A percentile compares a stretch with the other conserved stretches of the same genome.
phyloP scores from a whole-genome alignment of 2,888 invertebrate genomes.

The Entomobrya multifasciata region DNA sequence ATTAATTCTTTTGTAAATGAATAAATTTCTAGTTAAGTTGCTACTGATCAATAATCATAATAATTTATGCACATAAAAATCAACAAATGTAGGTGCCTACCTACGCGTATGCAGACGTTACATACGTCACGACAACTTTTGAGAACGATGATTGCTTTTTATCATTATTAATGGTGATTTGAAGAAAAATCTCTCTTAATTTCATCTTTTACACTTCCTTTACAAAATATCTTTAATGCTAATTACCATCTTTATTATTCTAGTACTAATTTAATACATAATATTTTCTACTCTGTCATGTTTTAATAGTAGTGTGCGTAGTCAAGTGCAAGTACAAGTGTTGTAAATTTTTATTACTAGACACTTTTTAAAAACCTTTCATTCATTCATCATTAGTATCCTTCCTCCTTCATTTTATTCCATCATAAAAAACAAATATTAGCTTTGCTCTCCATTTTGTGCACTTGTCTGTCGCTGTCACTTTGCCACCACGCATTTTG shows the following conservation, averaged over 20 bases:
- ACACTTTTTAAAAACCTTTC: too few species aligned
- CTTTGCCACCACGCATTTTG: too few species aligned
- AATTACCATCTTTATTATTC: neutral
- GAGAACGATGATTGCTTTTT: too few species aligned
- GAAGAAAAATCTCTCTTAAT: neutral
- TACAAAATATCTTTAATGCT: neutral
- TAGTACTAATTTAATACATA: neutral
- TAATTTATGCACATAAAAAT: too few species aligned
- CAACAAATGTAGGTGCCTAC: too few species aligned
- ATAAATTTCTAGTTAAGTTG: too few species aligned
- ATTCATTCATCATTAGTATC: conserved; percentile 7
- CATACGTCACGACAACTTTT: too few species aligned
- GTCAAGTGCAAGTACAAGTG: neutral
- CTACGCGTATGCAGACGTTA: too few species aligned
- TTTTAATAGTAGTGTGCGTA: neutral
- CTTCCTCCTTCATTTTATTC: conserved; percentile 3
- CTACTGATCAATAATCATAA: too few species aligned
- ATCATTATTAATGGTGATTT: too few species aligned
- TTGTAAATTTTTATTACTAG: neutral
- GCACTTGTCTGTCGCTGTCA: neutral
- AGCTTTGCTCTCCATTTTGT: neutral
- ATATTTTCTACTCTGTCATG: neutral
- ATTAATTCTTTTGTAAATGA: too few species aligned
- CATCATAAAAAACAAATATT: conserved; percentile 1
- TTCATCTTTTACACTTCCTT: neutral